A percentile compares a stretch with the other conserved stretches of the same genome.
Conservation (phyloP, 2,888 invertebrate species). For the Drosophila siamana region DNA sequence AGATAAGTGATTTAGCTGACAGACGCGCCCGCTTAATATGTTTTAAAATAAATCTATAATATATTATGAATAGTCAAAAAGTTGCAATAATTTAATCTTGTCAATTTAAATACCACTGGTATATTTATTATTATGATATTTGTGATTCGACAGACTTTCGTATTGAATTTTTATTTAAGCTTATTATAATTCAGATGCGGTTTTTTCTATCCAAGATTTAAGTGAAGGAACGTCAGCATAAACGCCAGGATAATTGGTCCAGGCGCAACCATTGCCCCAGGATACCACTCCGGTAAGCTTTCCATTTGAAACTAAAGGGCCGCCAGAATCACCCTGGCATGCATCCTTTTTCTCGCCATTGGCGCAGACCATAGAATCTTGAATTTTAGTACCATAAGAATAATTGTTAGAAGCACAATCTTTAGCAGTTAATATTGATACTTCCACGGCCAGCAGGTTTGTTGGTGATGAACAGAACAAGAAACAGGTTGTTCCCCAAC, state of each 20-base stretch:
- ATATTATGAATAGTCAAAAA: too few species aligned
- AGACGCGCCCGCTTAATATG: too few species aligned
- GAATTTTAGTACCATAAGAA: conserved; percentile 64
- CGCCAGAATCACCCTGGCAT: conserved; percentile 85
- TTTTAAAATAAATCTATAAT: too few species aligned
- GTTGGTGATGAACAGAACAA: conserved; percentile 49
- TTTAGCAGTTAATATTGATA: conserved; percentile 52
- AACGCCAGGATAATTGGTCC: conserved; percentile 81
- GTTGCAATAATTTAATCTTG: too few species aligned
- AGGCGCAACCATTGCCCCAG: conserved; percentile 84
- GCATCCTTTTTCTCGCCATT: conserved; percentile 76
- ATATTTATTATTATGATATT: too few species aligned
- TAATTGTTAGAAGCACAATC: conserved; percentile 46
- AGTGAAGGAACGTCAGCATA: conserved; percentile 76
- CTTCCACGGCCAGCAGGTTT: conserved; percentile 56
- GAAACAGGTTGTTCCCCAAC: conserved; percentile 83
- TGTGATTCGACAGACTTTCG: too few species aligned
- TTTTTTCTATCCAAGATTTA: conserved; percentile 61
- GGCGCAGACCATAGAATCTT: conserved; percentile 83
- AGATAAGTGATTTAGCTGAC: too few species aligned
- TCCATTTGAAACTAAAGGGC: conserved; percentile 79
- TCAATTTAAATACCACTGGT: too few species aligned
- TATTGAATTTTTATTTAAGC: not conserved
- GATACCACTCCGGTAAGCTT: conserved; percentile 83
- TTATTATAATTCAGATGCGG: conserved; percentile 48